Conservation (phyloP, 1,140 invertebrate genomes). For the Helicorthomorpha holstii region DNA sequence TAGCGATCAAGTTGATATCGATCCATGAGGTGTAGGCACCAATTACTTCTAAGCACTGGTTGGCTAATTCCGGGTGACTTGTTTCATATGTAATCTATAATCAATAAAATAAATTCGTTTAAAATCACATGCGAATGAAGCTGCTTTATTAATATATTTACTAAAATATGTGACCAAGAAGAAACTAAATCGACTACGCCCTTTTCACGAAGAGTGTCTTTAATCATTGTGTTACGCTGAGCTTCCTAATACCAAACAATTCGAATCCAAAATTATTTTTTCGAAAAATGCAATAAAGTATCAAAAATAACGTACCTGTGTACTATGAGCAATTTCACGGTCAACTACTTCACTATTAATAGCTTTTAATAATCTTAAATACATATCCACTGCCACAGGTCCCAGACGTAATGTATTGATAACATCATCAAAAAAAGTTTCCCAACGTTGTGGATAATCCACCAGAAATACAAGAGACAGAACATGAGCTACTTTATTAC, state of each 20-base stretch:
- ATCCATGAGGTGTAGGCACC: conserved; percentile 41
- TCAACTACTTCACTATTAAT: conserved; percentile 36
- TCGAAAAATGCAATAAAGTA: not conserved
- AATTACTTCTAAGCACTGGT: conserved; percentile 34
- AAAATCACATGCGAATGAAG: too few relatives aligned
- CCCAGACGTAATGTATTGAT: conserved; percentile 25
- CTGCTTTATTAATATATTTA: too few relatives aligned
- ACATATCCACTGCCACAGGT: conserved; percentile 29
- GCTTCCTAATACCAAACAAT: conserved; percentile 25
- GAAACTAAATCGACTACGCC: conserved; percentile 32
- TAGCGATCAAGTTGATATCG: conserved; percentile 38
- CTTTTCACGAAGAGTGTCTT: conserved; percentile 37
- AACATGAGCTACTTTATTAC: conserved; percentile 36
- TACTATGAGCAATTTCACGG: conserved; percentile 28
- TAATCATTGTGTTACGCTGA: conserved; percentile 33
- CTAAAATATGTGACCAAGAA: conserved; percentile 37
- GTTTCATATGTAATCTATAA: conserved; percentile 28
- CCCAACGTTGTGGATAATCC: conserved; percentile 36
- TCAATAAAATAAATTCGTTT: conserved; percentile 7
- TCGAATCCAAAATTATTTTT: not conserved
- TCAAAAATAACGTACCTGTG: conserved; percentile 16
- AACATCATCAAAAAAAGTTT: conserved; percentile 34
- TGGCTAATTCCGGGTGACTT: conserved; percentile 27
- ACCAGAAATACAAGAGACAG: conserved; percentile 31
- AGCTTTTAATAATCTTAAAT: conserved; percentile 32